Conservation (phyloP, 2,113 vertebrate genomes). For the Oreochromis tanganicae region DNA sequence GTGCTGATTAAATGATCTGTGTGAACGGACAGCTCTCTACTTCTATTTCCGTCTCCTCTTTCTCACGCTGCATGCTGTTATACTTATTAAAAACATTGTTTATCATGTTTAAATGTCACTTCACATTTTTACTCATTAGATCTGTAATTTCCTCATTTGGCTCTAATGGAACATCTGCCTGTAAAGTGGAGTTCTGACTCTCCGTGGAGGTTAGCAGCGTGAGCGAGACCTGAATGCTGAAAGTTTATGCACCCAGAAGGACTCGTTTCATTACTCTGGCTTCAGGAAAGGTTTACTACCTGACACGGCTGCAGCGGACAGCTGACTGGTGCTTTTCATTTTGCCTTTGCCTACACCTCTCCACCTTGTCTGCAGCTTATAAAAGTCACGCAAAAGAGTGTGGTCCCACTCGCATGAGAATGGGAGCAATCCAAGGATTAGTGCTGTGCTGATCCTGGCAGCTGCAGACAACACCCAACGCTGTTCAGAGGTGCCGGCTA, state of each 20-base stretch:
- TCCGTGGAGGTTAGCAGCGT: constrained; percentile 18
- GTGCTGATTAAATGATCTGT: constrained; percentile 43
- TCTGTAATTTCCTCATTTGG: constrained; percentile 58
- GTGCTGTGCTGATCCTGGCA: constrained; percentile 29
- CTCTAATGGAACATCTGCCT: constrained; percentile 70
- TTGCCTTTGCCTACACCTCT: constrained; percentile 31
- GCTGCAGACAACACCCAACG: constrained; percentile 25
- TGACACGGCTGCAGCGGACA: constrained; percentile 28
- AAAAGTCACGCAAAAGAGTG: constrained; percentile 34
- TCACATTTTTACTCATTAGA: constrained; percentile 47
- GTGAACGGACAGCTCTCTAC: background rate
- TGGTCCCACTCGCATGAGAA: constrained; percentile 9
- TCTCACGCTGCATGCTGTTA: constrained; percentile 12
- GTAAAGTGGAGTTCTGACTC: constrained; percentile 50
- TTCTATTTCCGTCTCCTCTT: background rate
- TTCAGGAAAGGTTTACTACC: constrained; percentile 30
- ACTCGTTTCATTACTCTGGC: constrained; percentile 53
- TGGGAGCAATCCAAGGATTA: constrained; percentile 55
- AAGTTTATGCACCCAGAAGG: constrained; percentile 22
- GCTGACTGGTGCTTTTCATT: constrained; percentile 50
- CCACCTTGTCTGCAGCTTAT: constrained; percentile 12
- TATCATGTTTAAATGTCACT: constrained; percentile 65
- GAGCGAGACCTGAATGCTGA: constrained; percentile 31
- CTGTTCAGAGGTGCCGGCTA: constrained; percentile 21
- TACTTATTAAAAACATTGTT: constrained; percentile 54